These are phyloP conservation scores for Orgyia antiqua DNA, from an alignment of 2,888 invertebrate genomes.

Conservation along the genomic window DNA sequence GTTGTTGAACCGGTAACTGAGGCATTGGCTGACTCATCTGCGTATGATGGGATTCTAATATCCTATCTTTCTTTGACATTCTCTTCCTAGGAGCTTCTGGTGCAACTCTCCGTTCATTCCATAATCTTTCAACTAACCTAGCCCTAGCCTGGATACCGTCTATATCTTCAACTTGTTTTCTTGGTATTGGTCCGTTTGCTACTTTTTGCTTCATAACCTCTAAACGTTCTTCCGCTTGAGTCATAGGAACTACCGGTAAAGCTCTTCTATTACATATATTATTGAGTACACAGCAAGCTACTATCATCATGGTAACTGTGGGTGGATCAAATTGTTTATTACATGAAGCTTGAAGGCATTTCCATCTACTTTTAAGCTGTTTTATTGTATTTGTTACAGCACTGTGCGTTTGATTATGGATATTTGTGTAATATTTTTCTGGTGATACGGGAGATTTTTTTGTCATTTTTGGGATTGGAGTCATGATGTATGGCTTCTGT, in stretches of 20 bases:
- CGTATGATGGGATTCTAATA: conserved; percentile 33
- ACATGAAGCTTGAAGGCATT: conserved; percentile 62
- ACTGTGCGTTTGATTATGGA: conserved; percentile 47
- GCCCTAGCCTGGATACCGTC: conserved; percentile 42
- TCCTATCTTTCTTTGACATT: conserved; percentile 49
- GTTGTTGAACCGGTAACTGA: conserved; percentile 12
- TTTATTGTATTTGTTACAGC: conserved; percentile 54
- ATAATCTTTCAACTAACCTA: conserved; percentile 46
- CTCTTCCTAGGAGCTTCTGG: conserved; percentile 55
- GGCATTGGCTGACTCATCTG: conserved; percentile 10
- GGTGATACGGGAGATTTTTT: conserved; percentile 65
- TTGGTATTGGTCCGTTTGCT: conserved; percentile 55
- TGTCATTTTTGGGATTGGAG: conserved; percentile 61
- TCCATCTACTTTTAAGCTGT: conserved; percentile 65
- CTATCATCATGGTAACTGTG: conserved; percentile 52
- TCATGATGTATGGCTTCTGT: conserved; percentile 60
- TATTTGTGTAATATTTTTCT: conserved; percentile 57
- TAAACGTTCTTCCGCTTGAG: conserved; percentile 55
- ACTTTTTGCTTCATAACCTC: conserved; percentile 68
- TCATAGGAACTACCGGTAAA: conserved; percentile 46
- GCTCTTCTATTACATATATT: conserved; percentile 53
- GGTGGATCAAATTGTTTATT: conserved; percentile 63
- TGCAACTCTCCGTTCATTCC: conserved; percentile 50
- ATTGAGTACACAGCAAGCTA: conserved; percentile 58
- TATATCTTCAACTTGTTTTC: conserved; percentile 47